Conservation (phyloP, 2,888 invertebrate species). For the Achlya flavicornis region DNA sequence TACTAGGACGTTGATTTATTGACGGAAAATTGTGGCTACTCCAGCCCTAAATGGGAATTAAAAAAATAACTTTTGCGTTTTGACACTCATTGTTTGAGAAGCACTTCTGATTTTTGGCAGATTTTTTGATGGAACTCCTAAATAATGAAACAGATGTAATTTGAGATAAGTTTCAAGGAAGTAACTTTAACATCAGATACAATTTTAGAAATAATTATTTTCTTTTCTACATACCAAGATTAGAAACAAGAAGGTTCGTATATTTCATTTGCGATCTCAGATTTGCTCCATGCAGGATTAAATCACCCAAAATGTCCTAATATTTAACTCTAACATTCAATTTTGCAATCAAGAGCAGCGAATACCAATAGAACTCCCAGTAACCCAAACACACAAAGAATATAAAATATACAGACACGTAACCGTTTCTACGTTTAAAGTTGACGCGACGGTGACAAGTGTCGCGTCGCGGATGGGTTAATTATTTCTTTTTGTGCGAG, state of each 20-base stretch:
- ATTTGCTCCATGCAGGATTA: too few species aligned
- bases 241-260: too few species aligned
- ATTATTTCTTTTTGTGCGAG: conserved; percentile 76
- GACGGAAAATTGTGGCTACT: conserved; percentile 18
- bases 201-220: not conserved
- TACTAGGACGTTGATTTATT: conserved; percentile 3
- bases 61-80: conserved; percentile 49
- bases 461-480: conserved; percentile 60
- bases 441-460: conserved; percentile 47
- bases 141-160: conserved; percentile 49
- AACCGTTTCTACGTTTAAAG: conserved; percentile 26
- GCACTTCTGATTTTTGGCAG: conserved; percentile 36
- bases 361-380: too few species aligned
- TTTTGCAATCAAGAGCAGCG: too few species aligned
- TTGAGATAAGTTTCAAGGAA: conserved; percentile 41
- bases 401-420: not conserved
- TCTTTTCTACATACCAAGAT: not conserved
- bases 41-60: conserved; percentile 66
- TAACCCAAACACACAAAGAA: not conserved
- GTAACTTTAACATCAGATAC: conserved; percentile 18
- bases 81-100: conserved; percentile 58
- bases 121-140: conserved; percentile 47
- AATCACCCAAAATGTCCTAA: too few species aligned
- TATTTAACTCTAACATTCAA: too few species aligned
- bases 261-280: too few species aligned